phyloP scores from a whole-genome alignment of 1,140 invertebrate genomes.

The Pachyrhynchus sulphureomaculatus region DNA sequence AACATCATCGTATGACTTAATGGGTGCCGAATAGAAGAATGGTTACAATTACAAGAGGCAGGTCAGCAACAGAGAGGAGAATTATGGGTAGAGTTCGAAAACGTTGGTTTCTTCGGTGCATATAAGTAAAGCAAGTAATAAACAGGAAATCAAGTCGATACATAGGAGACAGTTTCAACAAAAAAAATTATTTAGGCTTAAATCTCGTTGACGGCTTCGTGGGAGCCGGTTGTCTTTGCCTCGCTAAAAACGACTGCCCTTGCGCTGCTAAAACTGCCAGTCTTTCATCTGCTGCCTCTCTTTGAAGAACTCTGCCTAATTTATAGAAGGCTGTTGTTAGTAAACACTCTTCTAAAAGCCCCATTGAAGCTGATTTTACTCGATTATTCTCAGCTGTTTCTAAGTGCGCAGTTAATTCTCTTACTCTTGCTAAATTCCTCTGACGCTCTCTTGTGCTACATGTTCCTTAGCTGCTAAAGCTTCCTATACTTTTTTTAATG shows the following conservation, averaged over 20 bases:
- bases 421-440: slow-evolving; percentile 88
- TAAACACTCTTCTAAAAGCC: slow-evolving; percentile 73
- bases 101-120: too few species aligned
- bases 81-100: too few species aligned
- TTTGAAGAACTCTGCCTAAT: slow-evolving; percentile 73
- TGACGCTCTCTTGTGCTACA: slow-evolving; percentile 74
- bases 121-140: too few species aligned
- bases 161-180: too few species aligned
- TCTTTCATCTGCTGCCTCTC: slow-evolving; percentile 80
- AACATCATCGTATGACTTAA: too few species aligned
- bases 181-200: too few species aligned
- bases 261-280: slow-evolving; percentile 68
- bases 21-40: too few species aligned
- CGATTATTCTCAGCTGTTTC: slow-evolving; percentile 56
- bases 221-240: slow-evolving; percentile 75
- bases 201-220: slow-evolving; percentile 53
- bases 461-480: slow-evolving; percentile 66
- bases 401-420: slow-evolving; percentile 82
- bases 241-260: slow-evolving; percentile 80
- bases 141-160: too few species aligned
- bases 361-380: slow-evolving; percentile 2
- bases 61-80: too few species aligned
- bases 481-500: slow-evolving; percentile 59
- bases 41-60: too few species aligned
- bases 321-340: slow-evolving; percentile 84